Percentiles rank a stretch among this genome's conserved stretches.
Evolutionary conservation across 2,113 vertebrate genomes (phyloP).

Genomic region (Spermophilus dauricus): DNA sequence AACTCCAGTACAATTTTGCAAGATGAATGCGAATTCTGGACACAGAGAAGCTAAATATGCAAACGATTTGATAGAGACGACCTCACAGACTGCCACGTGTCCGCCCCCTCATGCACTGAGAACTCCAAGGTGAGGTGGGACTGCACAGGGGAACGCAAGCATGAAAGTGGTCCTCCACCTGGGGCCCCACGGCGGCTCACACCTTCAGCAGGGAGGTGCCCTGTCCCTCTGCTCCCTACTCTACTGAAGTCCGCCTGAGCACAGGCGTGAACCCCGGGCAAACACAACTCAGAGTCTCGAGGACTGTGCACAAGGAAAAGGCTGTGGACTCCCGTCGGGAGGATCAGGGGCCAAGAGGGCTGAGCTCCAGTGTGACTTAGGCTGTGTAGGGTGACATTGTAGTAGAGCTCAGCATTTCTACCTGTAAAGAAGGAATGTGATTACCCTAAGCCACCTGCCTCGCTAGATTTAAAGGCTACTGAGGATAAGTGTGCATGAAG

Average conservation of each 20-base stretch:
- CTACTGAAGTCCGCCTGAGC: background rate
- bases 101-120: background rate
- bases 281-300: background rate
- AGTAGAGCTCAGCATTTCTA: background rate
- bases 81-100: background rate
- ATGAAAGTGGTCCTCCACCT: background rate
- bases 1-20: conserved; percentile 35
- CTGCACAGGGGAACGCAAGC: background rate
- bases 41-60: background rate
- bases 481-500: background rate
- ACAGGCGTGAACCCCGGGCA: background rate
- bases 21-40: conserved; percentile 6
- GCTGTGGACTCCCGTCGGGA: accelerated
- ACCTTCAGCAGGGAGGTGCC: background rate
- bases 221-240: background rate
- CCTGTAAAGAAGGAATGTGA: background rate
- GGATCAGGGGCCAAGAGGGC: background rate
- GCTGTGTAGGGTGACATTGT: background rate
- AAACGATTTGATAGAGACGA: background rate
- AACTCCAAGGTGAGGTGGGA: background rate
- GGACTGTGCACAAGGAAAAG: background rate
- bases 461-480: background rate
- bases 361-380: background rate
- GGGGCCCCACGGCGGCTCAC: background rate
- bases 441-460: background rate